phyloP scores from a whole-genome alignment of 2,888 invertebrate genomes.

The Mongoloraphidia duomilia region DNA sequence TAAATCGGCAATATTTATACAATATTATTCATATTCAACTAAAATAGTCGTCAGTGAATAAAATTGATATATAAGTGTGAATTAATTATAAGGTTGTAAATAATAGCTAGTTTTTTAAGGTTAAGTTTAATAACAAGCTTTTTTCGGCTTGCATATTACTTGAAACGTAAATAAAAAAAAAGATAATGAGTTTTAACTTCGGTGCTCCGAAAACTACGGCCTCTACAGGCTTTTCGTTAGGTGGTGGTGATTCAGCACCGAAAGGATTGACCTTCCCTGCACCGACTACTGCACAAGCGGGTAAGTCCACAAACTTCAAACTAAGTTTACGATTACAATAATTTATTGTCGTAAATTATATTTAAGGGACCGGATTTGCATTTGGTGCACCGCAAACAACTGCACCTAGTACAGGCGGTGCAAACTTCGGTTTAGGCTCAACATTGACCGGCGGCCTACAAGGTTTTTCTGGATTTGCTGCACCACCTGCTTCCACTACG shows the following conservation, averaged over 20 bases:
- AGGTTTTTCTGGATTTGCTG: constrained; percentile 14
- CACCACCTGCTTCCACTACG: constrained; percentile 10
- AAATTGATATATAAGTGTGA: too few species aligned
- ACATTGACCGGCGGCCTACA: constrained; percentile 7
- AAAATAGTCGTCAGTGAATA: too few species aligned
- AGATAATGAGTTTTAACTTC: constrained; percentile 22
- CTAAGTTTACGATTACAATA: constrained; percentile 6
- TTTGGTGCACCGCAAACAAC: constrained; percentile 9
- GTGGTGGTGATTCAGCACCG: constrained; percentile 29
- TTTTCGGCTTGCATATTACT: neutral
- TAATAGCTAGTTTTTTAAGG: too few species aligned
- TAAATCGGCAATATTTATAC: too few species aligned
- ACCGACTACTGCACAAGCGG: constrained; percentile 22
- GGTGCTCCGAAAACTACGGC: constrained; percentile 20
- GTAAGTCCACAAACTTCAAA: constrained; percentile 22
- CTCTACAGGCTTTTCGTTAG: constrained; percentile 14
- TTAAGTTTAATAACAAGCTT: too few species aligned
- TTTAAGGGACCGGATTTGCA: constrained; percentile 1
- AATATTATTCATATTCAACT: too few species aligned
- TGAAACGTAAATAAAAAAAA: neutral
- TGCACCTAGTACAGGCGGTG: constrained; percentile 11
- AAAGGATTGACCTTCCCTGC: constrained; percentile 25
- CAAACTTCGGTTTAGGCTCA: constrained; percentile 6
- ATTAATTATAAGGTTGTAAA: too few species aligned
- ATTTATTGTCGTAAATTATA: neutral